Evolutionary conservation across 2,797 vertebrate genomes (phyloP), one percentile per base, ranked within the genome.

Genomic region (Cyclopterus lumpus): DNA sequence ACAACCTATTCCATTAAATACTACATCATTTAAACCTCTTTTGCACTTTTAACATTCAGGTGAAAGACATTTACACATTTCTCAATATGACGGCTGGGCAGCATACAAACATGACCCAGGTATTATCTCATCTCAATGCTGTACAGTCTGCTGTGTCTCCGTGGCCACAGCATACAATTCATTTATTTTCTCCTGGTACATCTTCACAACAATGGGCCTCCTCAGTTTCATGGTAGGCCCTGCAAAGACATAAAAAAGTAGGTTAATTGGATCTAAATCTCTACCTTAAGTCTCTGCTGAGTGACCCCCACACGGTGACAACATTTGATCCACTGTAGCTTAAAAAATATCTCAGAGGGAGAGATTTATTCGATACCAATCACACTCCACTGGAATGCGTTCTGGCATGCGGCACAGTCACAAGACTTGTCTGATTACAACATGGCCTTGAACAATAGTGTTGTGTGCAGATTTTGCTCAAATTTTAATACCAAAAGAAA

Each of bases 181-280:
- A 1, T 94, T 71, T 38, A 96, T 95, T 73, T 83, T 90, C 22
- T 94, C 92, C 86, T 94, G 87, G 83, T 95, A 94, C 93, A 94
- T 95, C 89, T 95, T 95, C 54, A 90, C 81, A 46, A 95, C 95
- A 38, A 94, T 87, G 12, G 94, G 92, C 71, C 95, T 92, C 84
- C 93, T 94, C 46, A 96, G 92, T 80, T 95, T 96, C 95, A 96
- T 85, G 71, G 95, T 96, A 36, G 95, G 95, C 77, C 95, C 95
- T 96, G 83, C 40, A 77, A 7, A 67, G 26, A 83, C 22, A 63
- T 36, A 20, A 65, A 46, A 60, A n/a, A 71, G n/a, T 1, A 3
- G 12, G n/a, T 63, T 70, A 5, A 44, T 54, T 64, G 0, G 2
- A 67, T 24, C 0, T 51, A 12, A 65, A 16, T 63, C n/a, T 77